These are phyloP conservation scores for Sapajus apella DNA, from an alignment of 2,113 vertebrate species.

Conservation along the genomic window DNA sequence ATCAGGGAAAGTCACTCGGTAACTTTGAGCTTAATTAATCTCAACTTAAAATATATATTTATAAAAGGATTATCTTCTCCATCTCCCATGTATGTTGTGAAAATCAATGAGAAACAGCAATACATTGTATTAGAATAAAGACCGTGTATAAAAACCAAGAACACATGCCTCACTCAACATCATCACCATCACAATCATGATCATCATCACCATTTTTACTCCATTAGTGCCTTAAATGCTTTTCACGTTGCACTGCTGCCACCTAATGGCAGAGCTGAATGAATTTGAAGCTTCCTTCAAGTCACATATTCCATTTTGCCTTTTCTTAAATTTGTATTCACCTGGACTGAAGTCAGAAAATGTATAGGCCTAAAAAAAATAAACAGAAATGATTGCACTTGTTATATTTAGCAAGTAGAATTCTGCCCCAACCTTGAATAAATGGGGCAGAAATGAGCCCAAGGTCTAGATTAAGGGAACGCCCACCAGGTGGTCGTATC, in stretches of 20 bases:
- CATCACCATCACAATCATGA: not conserved
- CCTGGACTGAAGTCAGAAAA: conserved; percentile 66
- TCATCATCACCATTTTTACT: not conserved
- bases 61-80: not conserved
- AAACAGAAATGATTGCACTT: conserved; percentile 62
- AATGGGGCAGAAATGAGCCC: conserved; percentile 76
- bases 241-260: conserved; percentile 77
- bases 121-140: not conserved
- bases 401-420: conserved; percentile 68
- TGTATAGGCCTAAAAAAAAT: conserved; percentile 1
- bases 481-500: conserved; percentile 76
- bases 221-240: not conserved
- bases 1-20: not conserved
- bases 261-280: conserved; percentile 75
- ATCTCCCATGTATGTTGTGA: not conserved
- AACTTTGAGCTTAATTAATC: conserved; percentile 27
- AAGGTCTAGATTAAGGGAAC: conserved; percentile 76
- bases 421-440: conserved; percentile 67
- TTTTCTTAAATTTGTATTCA: conserved; percentile 45
- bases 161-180: not conserved
- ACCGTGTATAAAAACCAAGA: not conserved
- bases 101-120: not conserved
- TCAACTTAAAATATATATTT: not conserved
- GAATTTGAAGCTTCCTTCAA: not conserved
- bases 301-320: not conserved